Evolutionary conservation across 2,113 vertebrate genomes (phyloP).

Genomic region (Thamnaconus septentrionalis): DNA sequence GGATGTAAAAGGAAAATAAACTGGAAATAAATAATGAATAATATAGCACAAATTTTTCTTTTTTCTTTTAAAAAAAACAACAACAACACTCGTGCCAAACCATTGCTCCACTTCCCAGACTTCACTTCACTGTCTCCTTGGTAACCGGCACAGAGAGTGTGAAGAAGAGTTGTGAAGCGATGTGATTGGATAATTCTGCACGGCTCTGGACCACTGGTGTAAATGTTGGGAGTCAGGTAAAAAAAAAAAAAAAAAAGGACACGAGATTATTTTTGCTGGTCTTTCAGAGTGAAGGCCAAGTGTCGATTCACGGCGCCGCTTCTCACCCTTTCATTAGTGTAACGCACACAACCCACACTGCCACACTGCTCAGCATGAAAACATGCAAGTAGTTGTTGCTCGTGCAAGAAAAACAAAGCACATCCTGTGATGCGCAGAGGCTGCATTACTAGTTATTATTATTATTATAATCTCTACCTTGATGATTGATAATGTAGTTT

Average conservation of each 20-base stretch:
- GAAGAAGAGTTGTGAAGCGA: slow-evolving; percentile 66
- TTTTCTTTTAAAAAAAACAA: slow-evolving; percentile 2
- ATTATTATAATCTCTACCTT: too few species aligned
- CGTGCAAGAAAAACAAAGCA: too few species aligned
- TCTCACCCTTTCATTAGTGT: too few species aligned
- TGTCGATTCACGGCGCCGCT: too few species aligned
- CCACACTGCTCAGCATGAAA: too few species aligned
- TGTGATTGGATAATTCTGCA: slow-evolving; percentile 64
- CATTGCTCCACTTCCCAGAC: slow-evolving; percentile 67
- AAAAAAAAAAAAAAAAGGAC: slow-evolving; percentile 20
- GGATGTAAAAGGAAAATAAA: slow-evolving; percentile 4
- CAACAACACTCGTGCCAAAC: slow-evolving; percentile 38
- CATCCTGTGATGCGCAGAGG: too few species aligned
- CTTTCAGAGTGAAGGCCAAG: too few species aligned
- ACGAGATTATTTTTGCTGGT: slow-evolving; percentile 16
- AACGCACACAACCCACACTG: too few species aligned
- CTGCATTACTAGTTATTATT: too few species aligned
- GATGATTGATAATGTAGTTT: too few species aligned
- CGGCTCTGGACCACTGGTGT: slow-evolving; percentile 68
- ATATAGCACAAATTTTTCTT: too few species aligned
- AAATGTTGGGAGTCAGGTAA: slow-evolving; percentile 63
- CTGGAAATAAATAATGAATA: slow-evolving; percentile 18
- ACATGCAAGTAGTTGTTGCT: too few species aligned
- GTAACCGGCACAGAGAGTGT: slow-evolving; percentile 66
- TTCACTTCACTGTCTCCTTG: slow-evolving; percentile 74